phyloP scores from a whole-genome alignment of 2,797 vertebrate genomes.

The Propithecus perrieri region DNA sequence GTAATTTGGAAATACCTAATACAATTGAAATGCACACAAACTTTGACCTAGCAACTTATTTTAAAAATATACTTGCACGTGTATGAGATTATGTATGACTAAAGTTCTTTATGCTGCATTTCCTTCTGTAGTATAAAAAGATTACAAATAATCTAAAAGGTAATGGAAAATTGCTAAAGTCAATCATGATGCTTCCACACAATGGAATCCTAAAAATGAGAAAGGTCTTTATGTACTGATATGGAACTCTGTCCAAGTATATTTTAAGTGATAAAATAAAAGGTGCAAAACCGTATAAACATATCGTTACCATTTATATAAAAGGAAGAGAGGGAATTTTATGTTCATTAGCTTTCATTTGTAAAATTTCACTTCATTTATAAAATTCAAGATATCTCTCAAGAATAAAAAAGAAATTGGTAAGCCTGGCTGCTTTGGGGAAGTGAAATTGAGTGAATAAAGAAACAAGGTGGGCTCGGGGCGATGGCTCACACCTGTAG shows the following conservation, averaged over 20 bases:
- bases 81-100: background rate
- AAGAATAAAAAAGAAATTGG: background rate
- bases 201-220: background rate
- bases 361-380: background rate
- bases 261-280: background rate
- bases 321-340: background rate
- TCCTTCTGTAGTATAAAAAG: background rate
- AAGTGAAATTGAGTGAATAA: background rate
- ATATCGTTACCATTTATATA: background rate
- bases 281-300: background rate
- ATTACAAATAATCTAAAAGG: background rate
- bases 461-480: rapidly evolving
- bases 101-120: background rate
- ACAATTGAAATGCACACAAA: background rate
- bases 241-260: background rate
- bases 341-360: background rate
- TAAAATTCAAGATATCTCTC: background rate
- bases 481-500: too few species aligned
- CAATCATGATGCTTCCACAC: background rate
- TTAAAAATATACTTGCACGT: background rate
- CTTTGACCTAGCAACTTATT: background rate
- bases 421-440: background rate
- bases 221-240: background rate
- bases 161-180: background rate
- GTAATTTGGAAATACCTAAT: background rate